phyloP scores from a whole-genome alignment of 2,888 invertebrate genomes.

The Eudemis profundana region DNA sequence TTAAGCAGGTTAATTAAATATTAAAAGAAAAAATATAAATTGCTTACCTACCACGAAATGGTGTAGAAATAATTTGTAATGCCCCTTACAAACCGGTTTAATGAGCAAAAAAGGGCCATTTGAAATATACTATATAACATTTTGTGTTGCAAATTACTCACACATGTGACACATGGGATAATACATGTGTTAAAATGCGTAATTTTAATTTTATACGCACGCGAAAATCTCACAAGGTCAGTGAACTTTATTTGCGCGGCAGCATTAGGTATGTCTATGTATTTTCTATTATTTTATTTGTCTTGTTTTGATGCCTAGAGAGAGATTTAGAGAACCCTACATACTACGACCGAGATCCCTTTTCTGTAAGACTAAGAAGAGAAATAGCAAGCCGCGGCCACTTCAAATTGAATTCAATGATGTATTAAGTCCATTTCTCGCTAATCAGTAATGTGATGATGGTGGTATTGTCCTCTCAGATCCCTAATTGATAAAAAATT shows the following conservation, averaged over 20 bases:
- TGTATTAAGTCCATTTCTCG: no score
- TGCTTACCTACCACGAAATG: not conserved
- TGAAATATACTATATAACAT: slow-evolving; percentile 13
- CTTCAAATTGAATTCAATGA: no score
- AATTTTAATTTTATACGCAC: not conserved
- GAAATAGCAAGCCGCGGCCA: no score
- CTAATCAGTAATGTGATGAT: no score
- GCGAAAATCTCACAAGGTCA: slow-evolving; percentile 1
- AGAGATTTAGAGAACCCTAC: no score
- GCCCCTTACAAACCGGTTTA: slow-evolving; percentile 22
- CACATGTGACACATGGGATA: not conserved
- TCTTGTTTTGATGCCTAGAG: no score
- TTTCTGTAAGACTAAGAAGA: no score
- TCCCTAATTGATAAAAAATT: no score
- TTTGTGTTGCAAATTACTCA: slow-evolving; percentile 25
- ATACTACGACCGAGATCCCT: no score
- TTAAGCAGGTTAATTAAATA: not conserved
- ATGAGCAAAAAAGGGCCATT: not conserved
- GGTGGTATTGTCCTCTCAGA: no score
- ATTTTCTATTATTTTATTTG: no score
- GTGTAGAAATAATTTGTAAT: not conserved
- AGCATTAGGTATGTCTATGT: no score
- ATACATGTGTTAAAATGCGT: not conserved
- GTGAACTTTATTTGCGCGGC: slow-evolving; percentile 3
- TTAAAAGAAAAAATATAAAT: slow-evolving; percentile 1